Conservation (phyloP, 2,888 invertebrate species). For the Allygus modestus region DNA sequence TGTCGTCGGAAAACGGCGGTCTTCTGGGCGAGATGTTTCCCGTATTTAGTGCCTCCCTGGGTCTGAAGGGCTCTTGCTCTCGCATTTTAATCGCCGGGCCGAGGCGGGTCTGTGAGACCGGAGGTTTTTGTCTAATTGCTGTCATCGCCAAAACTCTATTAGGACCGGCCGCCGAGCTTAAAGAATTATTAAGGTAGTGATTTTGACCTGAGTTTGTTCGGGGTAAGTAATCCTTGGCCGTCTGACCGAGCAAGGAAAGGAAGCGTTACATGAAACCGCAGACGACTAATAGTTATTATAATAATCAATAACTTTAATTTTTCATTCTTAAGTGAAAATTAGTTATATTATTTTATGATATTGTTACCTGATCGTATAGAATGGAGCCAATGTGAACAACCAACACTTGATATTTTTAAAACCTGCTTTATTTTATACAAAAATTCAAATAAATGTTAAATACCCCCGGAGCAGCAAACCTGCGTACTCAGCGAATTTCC, state of each 20-base stretch:
- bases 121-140: constrained; percentile 25
- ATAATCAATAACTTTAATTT: too few relatives aligned
- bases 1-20: constrained; percentile 6
- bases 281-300: neutral
- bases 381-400: too few relatives aligned
- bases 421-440: too few relatives aligned
- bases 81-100: constrained; percentile 15
- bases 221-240: neutral
- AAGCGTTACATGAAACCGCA: neutral
- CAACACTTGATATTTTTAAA: too few relatives aligned
- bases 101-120: constrained; percentile 32
- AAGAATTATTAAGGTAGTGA: constrained; percentile 20
- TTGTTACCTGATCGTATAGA: too few relatives aligned
- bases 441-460: too few relatives aligned
- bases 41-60: constrained; percentile 53
- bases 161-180: neutral
- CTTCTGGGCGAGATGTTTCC: constrained; percentile 34
- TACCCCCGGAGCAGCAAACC: too few relatives aligned
- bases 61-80: constrained; percentile 46
- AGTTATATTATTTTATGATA: too few relatives aligned
- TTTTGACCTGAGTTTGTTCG: neutral
- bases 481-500: too few relatives aligned
- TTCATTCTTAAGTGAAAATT: too few relatives aligned
- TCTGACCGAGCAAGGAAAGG: neutral
- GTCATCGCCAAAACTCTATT: constrained; percentile 42